These are phyloP conservation scores for Rhinolophus sinicus DNA, from an alignment of 2,113 vertebrate species.

Conservation along the genomic window DNA sequence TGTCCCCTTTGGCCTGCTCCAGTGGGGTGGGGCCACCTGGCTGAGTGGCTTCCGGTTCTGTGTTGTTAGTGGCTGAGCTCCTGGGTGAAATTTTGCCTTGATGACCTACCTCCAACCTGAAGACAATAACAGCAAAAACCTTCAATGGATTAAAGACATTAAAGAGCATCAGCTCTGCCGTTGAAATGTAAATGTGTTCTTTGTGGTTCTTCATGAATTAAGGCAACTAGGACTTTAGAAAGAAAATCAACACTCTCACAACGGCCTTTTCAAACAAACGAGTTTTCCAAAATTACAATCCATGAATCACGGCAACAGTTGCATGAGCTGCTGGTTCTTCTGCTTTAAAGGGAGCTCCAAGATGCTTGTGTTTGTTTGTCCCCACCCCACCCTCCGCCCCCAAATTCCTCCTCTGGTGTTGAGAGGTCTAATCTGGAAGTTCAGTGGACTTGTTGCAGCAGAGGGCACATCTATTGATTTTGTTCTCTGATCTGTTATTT, in stretches of 20 bases:
- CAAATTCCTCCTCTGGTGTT: neutral
- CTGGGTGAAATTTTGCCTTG: neutral
- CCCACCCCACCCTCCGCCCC: no score
- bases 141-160: neutral
- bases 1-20: neutral
- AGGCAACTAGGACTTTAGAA: neutral
- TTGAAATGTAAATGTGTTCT: neutral
- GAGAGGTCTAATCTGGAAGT: neutral
- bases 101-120: neutral
- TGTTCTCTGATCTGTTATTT: neutral
- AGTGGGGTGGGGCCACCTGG: no score
- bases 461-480: neutral
- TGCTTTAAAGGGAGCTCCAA: neutral
- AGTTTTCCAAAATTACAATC: no score
- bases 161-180: neutral
- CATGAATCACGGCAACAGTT: accelerated
- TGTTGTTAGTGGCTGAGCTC: neutral
- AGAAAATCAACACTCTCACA: neutral
- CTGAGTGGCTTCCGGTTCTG: no score
- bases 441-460: neutral
- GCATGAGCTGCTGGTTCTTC: neutral
- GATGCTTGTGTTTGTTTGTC: no score
- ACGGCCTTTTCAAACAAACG: neutral
- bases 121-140: neutral
- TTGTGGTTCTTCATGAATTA: neutral